These are phyloP conservation scores for Lucinisca nassula DNA, from an alignment of 2,888 invertebrate species.

Conservation along the genomic window DNA sequence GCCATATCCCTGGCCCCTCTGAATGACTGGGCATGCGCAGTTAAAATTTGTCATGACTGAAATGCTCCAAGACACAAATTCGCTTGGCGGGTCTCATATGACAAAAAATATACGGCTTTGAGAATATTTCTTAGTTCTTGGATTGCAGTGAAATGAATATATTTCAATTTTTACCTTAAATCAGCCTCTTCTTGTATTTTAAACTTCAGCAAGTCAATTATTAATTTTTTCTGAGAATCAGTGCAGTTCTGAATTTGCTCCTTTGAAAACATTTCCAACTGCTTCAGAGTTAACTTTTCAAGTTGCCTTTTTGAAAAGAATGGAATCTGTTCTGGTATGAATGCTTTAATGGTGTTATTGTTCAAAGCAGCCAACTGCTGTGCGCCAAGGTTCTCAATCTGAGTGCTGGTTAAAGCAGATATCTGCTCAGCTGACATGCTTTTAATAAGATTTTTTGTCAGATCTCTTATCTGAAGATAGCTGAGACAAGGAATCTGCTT, in stretches of 20 bases:
- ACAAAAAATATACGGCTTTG: no score
- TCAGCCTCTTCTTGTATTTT: slow-evolving; percentile 6
- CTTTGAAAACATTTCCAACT: slow-evolving; percentile 46
- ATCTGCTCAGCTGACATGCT: slow-evolving; percentile 24
- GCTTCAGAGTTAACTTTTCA: slow-evolving; percentile 37
- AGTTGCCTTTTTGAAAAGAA: slow-evolving; percentile 41
- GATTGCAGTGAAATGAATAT: no score
- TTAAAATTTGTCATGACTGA: no score
- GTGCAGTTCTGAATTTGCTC: slow-evolving; percentile 5
- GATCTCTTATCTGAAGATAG: slow-evolving; percentile 28
- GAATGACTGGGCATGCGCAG: no score
- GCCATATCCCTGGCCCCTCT: no score
- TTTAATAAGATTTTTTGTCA: slow-evolving; percentile 17
- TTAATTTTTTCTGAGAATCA: background rate
- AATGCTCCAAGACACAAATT: no score
- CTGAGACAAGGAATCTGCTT: slow-evolving; percentile 1
- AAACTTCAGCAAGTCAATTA: background rate
- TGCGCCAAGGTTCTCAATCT: slow-evolving; percentile 13
- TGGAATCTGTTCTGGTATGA: background rate
- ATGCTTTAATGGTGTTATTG: slow-evolving; percentile 31
- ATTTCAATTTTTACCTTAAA: background rate
- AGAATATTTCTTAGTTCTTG: no score
- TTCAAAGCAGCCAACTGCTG: slow-evolving; percentile 48
- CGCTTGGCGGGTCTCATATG: no score
- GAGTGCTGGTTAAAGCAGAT: background rate